Evolutionary conservation across 1,140 invertebrate genomes (phyloP).

Genomic region (Hestina assimilis): DNA sequence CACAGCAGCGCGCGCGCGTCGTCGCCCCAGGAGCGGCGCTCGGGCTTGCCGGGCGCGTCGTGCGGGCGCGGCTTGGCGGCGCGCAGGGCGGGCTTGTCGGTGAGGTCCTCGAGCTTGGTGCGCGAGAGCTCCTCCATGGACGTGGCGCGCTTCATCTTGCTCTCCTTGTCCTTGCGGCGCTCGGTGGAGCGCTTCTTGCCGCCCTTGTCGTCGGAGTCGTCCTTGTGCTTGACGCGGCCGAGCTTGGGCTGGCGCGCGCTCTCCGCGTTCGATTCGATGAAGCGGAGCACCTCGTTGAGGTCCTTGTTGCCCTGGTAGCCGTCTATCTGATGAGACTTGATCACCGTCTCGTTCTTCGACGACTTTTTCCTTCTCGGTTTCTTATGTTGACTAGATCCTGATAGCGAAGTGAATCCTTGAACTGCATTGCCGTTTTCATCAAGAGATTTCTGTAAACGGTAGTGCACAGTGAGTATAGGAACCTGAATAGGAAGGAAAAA

Average conservation of each 20-base stretch:
- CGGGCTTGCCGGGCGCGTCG: conserved; percentile 40
- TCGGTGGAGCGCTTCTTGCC: conserved; percentile 70
- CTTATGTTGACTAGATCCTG: conserved; percentile 77
- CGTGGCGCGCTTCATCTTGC: conserved; percentile 81
- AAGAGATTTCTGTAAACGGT: conserved; percentile 79
- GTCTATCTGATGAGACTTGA: conserved; percentile 81
- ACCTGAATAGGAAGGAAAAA: conserved; percentile 52
- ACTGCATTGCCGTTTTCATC: conserved; percentile 84
- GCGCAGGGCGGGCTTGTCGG: conserved; percentile 50
- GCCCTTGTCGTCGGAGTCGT: conserved; percentile 63
- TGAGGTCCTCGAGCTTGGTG: conserved; percentile 84
- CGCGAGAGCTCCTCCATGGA: conserved; percentile 86
- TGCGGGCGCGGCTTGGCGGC: conserved; percentile 18
- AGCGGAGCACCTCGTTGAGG: conserved; percentile 78
- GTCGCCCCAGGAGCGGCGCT: conserved; percentile 59
- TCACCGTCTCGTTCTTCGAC: conserved; percentile 81
- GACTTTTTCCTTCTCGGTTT: conserved; percentile 79
- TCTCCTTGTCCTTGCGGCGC: conserved; percentile 71
- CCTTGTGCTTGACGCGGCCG: conserved; percentile 58
- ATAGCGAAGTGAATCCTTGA: conserved; percentile 76
- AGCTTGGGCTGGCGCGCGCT: conserved; percentile 53
- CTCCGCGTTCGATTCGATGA: conserved; percentile 78
- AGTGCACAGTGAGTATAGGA: conserved; percentile 48
- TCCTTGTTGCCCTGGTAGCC: conserved; percentile 83
- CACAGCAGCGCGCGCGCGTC: conserved; percentile 38